Conservation (phyloP, 2,888 invertebrate genomes). For the Arctia plantaginis region DNA sequence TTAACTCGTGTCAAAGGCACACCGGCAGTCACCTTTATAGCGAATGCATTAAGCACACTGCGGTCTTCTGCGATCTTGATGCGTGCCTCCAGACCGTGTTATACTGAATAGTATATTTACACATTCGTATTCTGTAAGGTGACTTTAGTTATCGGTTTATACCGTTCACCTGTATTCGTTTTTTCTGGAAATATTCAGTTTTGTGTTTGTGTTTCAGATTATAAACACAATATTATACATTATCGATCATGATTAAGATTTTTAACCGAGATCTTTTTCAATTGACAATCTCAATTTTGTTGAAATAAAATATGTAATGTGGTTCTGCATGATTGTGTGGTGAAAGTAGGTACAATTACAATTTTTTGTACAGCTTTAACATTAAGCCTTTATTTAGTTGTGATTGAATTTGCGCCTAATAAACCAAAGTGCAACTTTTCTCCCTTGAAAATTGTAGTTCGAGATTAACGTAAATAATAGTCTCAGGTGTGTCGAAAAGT, state of each 20-base stretch:
- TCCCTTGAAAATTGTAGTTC: too few relatives aligned
- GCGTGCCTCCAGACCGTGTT: constrained; percentile 46
- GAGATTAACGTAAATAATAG: too few relatives aligned
- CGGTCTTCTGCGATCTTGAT: constrained; percentile 44
- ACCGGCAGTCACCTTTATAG: constrained; percentile 54
- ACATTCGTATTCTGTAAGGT: neutral
- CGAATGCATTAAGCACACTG: constrained; percentile 62
- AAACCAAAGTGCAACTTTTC: neutral
- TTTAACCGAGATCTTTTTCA: neutral
- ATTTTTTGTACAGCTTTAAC: neutral
- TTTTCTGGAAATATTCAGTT: neutral
- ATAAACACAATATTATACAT: neutral
- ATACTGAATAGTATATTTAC: constrained; percentile 7
- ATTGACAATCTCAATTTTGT: neutral
- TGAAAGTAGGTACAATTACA: neutral
- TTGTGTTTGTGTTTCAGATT: neutral
- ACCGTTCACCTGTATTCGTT: neutral
- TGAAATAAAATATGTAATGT: neutral
- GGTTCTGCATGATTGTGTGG: neutral
- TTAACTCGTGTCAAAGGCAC: constrained; percentile 60
- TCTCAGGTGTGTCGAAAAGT: too few relatives aligned
- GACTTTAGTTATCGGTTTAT: neutral
- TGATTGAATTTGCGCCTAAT: neutral
- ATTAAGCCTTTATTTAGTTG: neutral
- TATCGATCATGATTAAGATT: neutral